A percentile compares a stretch with the other conserved stretches of the same genome.
phyloP scores from a whole-genome alignment of 2,113 vertebrate species.

The Eulemur rufifrons region DNA sequence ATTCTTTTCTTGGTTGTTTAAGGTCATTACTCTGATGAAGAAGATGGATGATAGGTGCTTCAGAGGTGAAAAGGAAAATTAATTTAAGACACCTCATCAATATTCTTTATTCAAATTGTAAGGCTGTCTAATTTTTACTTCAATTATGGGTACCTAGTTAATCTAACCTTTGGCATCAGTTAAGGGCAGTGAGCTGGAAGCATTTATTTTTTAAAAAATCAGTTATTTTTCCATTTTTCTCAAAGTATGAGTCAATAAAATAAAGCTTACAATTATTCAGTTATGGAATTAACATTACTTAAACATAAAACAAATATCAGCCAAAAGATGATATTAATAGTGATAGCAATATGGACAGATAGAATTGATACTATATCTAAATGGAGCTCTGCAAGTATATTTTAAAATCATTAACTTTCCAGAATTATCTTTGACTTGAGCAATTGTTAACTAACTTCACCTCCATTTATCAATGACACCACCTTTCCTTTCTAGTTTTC shows the following conservation, averaged over 20 bases:
- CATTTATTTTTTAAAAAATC: slow-evolving; percentile 1
- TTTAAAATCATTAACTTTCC: slow-evolving; percentile 26
- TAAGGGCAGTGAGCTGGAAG: not conserved
- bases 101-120: slow-evolving; percentile 42
- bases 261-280: not conserved
- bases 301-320: not conserved
- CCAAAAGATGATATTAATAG: not conserved
- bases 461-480: not conserved
- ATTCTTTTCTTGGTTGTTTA: slow-evolving; percentile 25
- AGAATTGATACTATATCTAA: not conserved
- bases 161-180: slow-evolving; percentile 22
- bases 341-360: not conserved
- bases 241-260: not conserved
- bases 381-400: not conserved
- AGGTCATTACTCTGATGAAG: slow-evolving; percentile 7
- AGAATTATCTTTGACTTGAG: not conserved
- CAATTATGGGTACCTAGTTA: slow-evolving; percentile 43
- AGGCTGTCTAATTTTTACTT: slow-evolving; percentile 32
- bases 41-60: not conserved
- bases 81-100: slow-evolving; percentile 29
- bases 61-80: slow-evolving; percentile 39
- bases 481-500: not conserved
- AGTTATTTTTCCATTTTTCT: not conserved
- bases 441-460: not conserved
- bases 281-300: not conserved